A percentile compares a stretch with the other conserved stretches of the same genome.
Evolutionary conservation across 2,113 vertebrate genomes (phyloP).

Genomic region (Cryptoleucopteryx plumbea): DNA sequence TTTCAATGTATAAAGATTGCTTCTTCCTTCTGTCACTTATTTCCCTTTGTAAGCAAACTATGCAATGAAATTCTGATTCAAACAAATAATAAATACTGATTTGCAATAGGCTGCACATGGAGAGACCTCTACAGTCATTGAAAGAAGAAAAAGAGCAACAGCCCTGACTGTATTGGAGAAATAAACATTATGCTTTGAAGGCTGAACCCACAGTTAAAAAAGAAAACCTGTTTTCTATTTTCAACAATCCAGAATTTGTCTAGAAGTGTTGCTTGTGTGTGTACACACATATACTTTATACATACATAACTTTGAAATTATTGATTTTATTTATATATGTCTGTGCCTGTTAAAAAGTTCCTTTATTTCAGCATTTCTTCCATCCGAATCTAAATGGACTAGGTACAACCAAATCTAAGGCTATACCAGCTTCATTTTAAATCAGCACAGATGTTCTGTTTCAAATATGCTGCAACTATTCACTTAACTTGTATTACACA

Average conservation of each 20-base stretch:
- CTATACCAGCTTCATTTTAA: background rate
- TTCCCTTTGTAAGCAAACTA: background rate
- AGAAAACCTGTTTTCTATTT: background rate
- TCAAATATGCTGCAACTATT: background rate
- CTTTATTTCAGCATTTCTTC: background rate
- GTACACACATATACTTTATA: background rate
- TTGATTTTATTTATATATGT: background rate
- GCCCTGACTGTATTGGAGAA: background rate
- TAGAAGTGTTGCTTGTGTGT: background rate
- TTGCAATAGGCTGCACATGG: background rate
- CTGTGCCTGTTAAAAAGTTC: background rate
- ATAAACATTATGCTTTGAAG: background rate
- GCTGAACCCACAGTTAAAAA: background rate
- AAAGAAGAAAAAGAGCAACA: background rate
- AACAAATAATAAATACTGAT: background rate
- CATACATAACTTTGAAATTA: background rate
- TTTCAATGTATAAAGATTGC: background rate
- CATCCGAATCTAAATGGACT: background rate
- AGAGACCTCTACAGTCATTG: accelerated
- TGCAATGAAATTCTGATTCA: background rate
- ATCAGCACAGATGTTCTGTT: background rate
- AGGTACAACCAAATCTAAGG: background rate
- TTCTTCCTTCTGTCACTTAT: background rate
- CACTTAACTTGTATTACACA: background rate
- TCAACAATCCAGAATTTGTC: background rate